Evolutionary conservation across 2,797 vertebrate species (phyloP).

Genomic region (Anabas testudineus): DNA sequence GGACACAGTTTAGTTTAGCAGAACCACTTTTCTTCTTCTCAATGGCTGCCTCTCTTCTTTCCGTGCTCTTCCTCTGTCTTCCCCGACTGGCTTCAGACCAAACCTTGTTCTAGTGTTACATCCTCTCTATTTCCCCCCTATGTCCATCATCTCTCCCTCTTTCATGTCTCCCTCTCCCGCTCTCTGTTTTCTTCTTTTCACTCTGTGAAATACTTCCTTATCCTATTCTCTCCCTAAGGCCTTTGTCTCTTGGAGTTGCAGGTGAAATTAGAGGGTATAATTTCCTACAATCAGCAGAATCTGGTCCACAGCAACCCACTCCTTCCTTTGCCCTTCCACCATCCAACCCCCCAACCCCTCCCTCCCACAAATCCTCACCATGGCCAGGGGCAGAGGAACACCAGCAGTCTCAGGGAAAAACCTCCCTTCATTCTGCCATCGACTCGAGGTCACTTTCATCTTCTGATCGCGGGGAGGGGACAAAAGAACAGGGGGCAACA

Average conservation of each 20-base stretch:
- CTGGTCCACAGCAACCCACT: slow-evolving; percentile 48
- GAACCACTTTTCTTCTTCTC: slow-evolving; percentile 60
- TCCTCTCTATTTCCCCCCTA: slow-evolving; percentile 43
- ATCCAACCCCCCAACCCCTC: slow-evolving; percentile 17
- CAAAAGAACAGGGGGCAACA: slow-evolving; percentile 56
- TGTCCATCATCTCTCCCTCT: slow-evolving; percentile 48
- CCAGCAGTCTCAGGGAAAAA: slow-evolving; percentile 63
- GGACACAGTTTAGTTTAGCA: slow-evolving; percentile 66
- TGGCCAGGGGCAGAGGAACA: slow-evolving; percentile 69
- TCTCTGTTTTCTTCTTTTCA: slow-evolving; percentile 64
- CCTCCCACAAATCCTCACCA: slow-evolving; percentile 52
- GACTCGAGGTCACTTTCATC: slow-evolving; percentile 73
- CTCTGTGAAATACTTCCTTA: slow-evolving; percentile 71
- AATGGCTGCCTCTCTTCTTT: slow-evolving; percentile 57
- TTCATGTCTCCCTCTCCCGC: slow-evolving; percentile 32
- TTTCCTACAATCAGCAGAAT: slow-evolving; percentile 81
- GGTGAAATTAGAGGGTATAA: slow-evolving; percentile 80
- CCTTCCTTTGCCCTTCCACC: slow-evolving; percentile 36
- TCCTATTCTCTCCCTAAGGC: slow-evolving; percentile 70
- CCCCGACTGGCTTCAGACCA: slow-evolving; percentile 70
- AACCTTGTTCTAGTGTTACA: slow-evolving; percentile 67
- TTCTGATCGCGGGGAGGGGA: slow-evolving; percentile 55
- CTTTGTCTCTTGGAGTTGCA: slow-evolving; percentile 77
- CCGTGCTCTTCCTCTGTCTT: slow-evolving; percentile 61
- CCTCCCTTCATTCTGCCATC: slow-evolving; percentile 41